Evolutionary conservation across 2,797 vertebrate genomes (phyloP).

Genomic region (Delichon dasypus): DNA sequence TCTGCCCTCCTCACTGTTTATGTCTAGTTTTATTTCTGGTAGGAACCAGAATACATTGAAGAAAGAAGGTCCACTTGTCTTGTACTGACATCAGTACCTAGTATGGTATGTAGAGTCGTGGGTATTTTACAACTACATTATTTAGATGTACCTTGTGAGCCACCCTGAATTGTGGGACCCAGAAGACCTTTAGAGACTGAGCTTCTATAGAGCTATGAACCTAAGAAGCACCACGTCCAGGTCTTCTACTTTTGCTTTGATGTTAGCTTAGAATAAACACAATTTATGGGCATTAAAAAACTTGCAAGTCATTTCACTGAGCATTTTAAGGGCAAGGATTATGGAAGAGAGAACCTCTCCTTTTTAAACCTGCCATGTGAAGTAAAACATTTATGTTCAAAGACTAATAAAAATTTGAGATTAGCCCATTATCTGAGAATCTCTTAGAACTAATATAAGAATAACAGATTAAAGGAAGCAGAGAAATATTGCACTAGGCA

Average conservation of each 20-base stretch:
- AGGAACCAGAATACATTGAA: neutral
- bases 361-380: neutral
- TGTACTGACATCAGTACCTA: neutral
- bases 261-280: neutral
- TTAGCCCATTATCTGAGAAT: neutral
- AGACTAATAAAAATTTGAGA: neutral
- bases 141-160: neutral
- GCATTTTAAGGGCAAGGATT: neutral
- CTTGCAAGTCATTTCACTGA: neutral
- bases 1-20: neutral
- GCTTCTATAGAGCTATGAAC: neutral
- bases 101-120: neutral
- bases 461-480: neutral
- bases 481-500: neutral
- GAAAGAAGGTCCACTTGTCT: neutral
- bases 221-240: neutral
- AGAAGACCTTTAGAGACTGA: neutral
- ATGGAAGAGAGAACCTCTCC: accelerated
- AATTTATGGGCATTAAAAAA: neutral
- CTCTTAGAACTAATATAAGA: neutral
- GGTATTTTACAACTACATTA: neutral
- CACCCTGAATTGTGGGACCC: neutral
- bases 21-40: neutral
- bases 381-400: neutral
- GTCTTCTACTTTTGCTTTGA: neutral